Base-by-base conservation (phyloP, 30 jellyfish, hydroid and myxozoan genomes). In the Cassiopea andromeda region DNA sequence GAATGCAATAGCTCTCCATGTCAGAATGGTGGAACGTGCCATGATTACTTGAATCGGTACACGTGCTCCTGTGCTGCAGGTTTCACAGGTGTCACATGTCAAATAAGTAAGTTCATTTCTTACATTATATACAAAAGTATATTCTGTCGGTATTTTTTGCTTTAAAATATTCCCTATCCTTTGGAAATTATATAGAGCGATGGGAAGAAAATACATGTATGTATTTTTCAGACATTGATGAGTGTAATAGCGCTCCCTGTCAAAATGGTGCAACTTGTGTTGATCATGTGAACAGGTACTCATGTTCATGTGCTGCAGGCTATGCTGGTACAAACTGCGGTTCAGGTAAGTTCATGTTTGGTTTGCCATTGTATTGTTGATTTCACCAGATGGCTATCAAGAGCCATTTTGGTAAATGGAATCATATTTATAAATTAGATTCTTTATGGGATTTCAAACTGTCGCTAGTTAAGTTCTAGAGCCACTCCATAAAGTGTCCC, bases 31-130 rank as follows among this genome's bases (percentile, higher is more conserved):
- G 97, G 83, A 49, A 44, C 68, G 6, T 94, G 98, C 38, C 27
- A 0, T 18, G 93, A 94, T 69, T 60, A 48, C 12, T 61, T 89
- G 2, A 85, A 75, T 77, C 81, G 90, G 2, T 94, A 69, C 59
- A 69, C 75, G 1, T 94, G 98, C 87, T 47, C 64, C 5, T 94
- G 98, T 59, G 48, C 64, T 15, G 78, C 89, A 13, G 98, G 98
- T 2, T 89, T 75, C 80, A 84, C 92, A 16, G 98, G 98, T 1
- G 72, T 13, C 17, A 75, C 69, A 10, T 94, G 98, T 90, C 96
- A 89, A 85, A 71, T 87, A 80, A 86, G 87, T 89, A 19, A 70
- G 79, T 61, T 61, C 43, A 4, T 3, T 13, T 61, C 43, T 14
- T 61, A 8, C 13, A 5, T 57, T 57, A 57, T 7, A 5, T 57